Evolutionary conservation across 2,888 invertebrate genomes (phyloP).

Genomic region (Branchellion lobata): DNA sequence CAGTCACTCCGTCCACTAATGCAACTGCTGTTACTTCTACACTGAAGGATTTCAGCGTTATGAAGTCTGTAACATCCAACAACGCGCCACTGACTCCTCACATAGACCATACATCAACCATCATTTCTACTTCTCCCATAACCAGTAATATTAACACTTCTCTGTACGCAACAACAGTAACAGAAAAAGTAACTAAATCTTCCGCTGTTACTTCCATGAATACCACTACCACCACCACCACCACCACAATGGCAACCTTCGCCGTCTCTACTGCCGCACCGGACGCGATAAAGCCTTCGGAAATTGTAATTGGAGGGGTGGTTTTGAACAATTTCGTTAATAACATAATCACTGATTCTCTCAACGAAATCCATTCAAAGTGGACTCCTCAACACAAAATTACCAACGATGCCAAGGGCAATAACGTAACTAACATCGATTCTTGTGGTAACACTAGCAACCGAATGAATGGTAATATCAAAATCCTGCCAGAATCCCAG

Average conservation of each 20-base stretch:
- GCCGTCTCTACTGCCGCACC: neutral
- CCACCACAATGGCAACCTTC: neutral
- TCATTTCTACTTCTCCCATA: neutral
- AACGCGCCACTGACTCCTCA: too few species aligned
- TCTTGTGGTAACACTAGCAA: neutral
- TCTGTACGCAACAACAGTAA: neutral
- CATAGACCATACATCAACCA: neutral
- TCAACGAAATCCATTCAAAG: neutral
- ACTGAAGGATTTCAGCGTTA: too few species aligned
- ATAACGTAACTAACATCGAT: too few species aligned
- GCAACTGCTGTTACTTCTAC: too few species aligned
- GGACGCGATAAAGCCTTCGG: neutral
- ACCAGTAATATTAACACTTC: neutral
- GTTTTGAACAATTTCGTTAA: conserved; percentile 6
- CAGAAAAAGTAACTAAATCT: too few species aligned
- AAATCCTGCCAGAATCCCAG: neutral
- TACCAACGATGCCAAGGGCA: neutral
- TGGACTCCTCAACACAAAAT: too few species aligned
- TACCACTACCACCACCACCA: neutral
- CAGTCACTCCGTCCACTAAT: too few species aligned
- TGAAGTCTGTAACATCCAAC: too few species aligned
- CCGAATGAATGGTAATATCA: neutral
- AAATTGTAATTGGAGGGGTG: neutral
- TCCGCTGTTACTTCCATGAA: neutral
- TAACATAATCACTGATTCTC: conserved; percentile 2